Conservation (phyloP, 2,888 invertebrate species). For the Drosophila mettleri region DNA sequence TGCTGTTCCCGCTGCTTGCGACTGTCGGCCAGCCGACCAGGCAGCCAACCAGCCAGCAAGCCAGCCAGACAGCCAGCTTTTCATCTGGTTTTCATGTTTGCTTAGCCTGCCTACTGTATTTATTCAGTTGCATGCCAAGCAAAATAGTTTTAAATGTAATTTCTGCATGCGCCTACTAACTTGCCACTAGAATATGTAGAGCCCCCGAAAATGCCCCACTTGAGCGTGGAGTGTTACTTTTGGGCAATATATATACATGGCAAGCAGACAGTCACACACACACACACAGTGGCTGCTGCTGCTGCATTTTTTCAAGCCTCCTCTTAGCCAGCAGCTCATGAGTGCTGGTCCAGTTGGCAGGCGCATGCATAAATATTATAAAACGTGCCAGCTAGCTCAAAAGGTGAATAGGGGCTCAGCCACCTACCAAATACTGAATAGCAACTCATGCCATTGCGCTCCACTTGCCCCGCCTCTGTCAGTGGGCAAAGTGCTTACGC, state of each 20-base stretch:
- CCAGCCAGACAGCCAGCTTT: constrained; percentile 11
- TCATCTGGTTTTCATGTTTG: constrained; percentile 68
- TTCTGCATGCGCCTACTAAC: constrained; percentile 63
- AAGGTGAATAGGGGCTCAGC: constrained; percentile 64
- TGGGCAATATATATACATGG: constrained; percentile 61
- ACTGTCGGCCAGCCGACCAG: background rate
- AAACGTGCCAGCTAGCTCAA: constrained; percentile 66
- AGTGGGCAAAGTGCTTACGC: constrained; percentile 72
- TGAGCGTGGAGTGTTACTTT: constrained; percentile 74
- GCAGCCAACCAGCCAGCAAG: background rate
- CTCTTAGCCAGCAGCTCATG: constrained; percentile 40
- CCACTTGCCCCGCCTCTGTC: background rate
- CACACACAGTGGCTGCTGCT: constrained; percentile 12
- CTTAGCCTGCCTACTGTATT: constrained; percentile 45
- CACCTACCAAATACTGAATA: constrained; percentile 6
- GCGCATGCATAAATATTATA: constrained; percentile 76
- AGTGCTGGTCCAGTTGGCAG: constrained; percentile 71
- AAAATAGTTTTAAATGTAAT: constrained; percentile 78
- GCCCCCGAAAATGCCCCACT: constrained; percentile 50
- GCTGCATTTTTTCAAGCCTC: constrained; percentile 34
- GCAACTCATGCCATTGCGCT: background rate
- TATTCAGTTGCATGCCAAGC: constrained; percentile 53
- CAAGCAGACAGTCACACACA: constrained; percentile 24
- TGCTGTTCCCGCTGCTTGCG: constrained; percentile 47
- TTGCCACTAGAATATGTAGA: constrained; percentile 60